A percentile compares a stretch with the other conserved stretches of the same genome.
phyloP scores from a whole-genome alignment of 2,113 vertebrate species.

The Lathamus discolor region DNA sequence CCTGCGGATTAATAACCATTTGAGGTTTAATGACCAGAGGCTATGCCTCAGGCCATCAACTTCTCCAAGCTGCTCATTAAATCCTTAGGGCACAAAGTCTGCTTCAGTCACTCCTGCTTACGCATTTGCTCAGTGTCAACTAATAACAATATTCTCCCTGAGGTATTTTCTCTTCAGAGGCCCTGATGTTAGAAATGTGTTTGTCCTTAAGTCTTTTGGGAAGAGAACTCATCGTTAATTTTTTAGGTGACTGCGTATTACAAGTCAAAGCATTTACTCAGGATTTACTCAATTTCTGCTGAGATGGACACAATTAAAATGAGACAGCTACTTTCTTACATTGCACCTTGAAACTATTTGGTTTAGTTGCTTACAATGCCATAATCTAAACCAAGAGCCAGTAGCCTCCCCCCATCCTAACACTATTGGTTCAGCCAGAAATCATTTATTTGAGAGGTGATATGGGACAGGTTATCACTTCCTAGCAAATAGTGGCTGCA shows the following conservation, averaged over 20 bases:
- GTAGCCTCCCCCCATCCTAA: background rate
- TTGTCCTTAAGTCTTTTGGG: background rate
- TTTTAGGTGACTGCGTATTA: background rate
- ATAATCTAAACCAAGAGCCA: background rate
- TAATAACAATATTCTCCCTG: conserved; percentile 43
- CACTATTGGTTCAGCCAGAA: background rate
- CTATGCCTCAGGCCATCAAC: conserved; percentile 24
- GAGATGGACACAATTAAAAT: background rate
- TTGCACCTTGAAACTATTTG: background rate
- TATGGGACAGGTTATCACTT: background rate
- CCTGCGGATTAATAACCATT: conserved; percentile 42
- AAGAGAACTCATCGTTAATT: background rate
- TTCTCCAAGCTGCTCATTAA: conserved; percentile 53
- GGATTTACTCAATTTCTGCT: background rate
- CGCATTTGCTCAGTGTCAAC: conserved; percentile 40
- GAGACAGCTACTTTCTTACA: background rate
- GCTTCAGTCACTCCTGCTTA: conserved; percentile 37
- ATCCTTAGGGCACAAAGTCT: conserved; percentile 20
- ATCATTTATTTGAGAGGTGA: background rate
- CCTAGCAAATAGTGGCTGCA: background rate
- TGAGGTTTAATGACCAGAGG: conserved; percentile 55
- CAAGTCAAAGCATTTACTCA: background rate
- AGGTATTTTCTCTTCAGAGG: conserved; percentile 20
- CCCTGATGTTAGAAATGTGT: background rate
- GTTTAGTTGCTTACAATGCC: background rate